Base-by-base conservation (phyloP, 2,113 vertebrate species). In the Chunga burmeisteri region DNA sequence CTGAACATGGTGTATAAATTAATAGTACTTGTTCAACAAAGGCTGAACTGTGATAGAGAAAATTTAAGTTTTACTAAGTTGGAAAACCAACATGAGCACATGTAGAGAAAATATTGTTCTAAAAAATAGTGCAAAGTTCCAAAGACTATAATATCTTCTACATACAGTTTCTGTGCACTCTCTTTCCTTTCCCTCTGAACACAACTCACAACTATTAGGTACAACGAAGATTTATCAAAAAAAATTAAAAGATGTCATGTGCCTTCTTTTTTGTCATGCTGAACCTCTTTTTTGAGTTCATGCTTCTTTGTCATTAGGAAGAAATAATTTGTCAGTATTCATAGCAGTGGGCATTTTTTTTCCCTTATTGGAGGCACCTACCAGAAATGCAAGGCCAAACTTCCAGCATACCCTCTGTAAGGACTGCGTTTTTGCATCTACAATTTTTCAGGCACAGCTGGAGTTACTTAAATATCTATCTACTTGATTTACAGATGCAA, bases 401-500 rank as follows among this genome's bases (percentile, higher is more conserved):
- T 44, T 58, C 26, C 23, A 72, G 11, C 7, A 8, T 32, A 9
- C 18, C 32, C 47, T 83, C 32, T 34, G 11, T 34, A 49, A 59
- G 16, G 21, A 40, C 40, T 75, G 16, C 5, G 10, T 59, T 84
- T 90, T 81, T 83, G 16, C 27, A n/a, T 55, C 36, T 84, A 34
- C 25, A 49, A 7, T 88, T 93, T 96, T 93, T 91, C 73, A 84
- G 21, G 10, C 22, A 65, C 10, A 78, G 16, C 11, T 68, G 40
- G 88, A 81, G 13, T 86, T 92, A 29, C 32, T 96, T 94, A 81
- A 94, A 90, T 38, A 67, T 73, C 42, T 47, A 86, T 82, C 40
- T 59, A 75, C 89, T 94, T 95, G 86, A 95, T 96, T 96, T 95
- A 94, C 94, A 94, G 94, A 96, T 94, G 94, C 61, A 97, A 95